Evolutionary conservation across 2,113 vertebrate genomes (phyloP), one percentile per base, ranked within the genome.

Genomic region (Etia nguti): DNA sequence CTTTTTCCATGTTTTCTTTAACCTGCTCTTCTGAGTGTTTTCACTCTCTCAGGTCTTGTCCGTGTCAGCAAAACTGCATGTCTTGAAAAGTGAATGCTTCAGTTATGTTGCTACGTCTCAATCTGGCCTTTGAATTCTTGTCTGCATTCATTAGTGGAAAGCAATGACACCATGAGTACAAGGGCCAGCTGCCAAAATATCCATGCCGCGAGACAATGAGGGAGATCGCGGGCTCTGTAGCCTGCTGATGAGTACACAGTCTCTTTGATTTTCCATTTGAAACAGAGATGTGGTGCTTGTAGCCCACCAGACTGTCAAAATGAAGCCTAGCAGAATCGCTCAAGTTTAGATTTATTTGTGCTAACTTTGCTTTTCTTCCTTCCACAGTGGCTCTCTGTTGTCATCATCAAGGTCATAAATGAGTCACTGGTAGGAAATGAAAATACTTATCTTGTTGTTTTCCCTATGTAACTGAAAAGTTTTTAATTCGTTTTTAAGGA

Each of bases 251-350:
- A 92, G 82, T 84, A 83, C 91, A 88, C 86, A 81, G 80, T 73
- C 60, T 59, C 92, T 94, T 93, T 93, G 92, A 93, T 92, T 92
- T 83, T 88, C 77, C 80, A 87, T 92, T 90, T 93, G 85, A 92
- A 92, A 84, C 84, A 82, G 85, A 93, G 87, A 90, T 90, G 79
- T 89, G 80, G 86, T 90, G 87, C 89, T 82, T 87, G 82, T 86
- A 88, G 86, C 90, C 85, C 3, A 56, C 60, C 62, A 83, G 83
- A 89, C 86, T 91, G 92, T 92, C 93, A 93, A 81, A 85, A 83
- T 87, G 46, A 86, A 52, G 83, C 75, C 26, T 86, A 65, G 38
- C 55, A 80, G 80, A 94, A 85, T 92, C 88, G 90, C 52, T 92
- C 83, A 81, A 87, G 85, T 90, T 59, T 79, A 70, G 50, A 75